phyloP scores from a whole-genome alignment of 1,140 invertebrate species.

The Ceratina australensis region DNA sequence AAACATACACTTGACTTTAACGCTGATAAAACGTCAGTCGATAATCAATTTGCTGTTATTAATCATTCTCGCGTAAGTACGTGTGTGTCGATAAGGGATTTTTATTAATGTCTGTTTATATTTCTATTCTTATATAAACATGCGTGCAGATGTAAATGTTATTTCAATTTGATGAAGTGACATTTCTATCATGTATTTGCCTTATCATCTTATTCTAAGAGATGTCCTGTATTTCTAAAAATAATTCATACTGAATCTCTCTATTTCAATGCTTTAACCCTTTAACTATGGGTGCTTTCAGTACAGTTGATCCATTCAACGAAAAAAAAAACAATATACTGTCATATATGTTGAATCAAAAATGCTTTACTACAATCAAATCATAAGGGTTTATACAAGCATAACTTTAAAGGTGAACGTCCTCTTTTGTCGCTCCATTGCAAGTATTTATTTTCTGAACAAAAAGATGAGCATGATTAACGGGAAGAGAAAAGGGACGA shows the following conservation, averaged over 20 bases:
- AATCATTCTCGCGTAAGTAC: not conserved
- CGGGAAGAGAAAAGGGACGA: not conserved
- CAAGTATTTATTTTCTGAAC: no score
- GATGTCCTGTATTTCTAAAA: no score
- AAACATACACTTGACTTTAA: not conserved
- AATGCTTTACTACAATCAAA: no score
- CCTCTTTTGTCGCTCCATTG: no score
- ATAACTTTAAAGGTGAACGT: no score
- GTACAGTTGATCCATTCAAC: no score
- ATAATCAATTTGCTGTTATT: not conserved
- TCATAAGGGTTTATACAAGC: no score
- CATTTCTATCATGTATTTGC: not conserved
- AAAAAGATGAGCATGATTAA: not conserved
- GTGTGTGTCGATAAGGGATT: not conserved
- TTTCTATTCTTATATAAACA: not conserved
- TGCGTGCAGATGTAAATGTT: not conserved
- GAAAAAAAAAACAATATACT: no score
- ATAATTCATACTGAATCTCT: no score
- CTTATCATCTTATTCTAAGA: not conserved
- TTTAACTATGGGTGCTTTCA: no score
- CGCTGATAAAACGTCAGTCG: not conserved
- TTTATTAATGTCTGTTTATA: not conserved
- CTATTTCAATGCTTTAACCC: no score
- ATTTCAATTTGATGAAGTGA: not conserved
- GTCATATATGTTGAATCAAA: no score